These are phyloP conservation scores for Capra hircus DNA, from an alignment of 2,113 vertebrate genomes.

Conservation along the genomic window DNA sequence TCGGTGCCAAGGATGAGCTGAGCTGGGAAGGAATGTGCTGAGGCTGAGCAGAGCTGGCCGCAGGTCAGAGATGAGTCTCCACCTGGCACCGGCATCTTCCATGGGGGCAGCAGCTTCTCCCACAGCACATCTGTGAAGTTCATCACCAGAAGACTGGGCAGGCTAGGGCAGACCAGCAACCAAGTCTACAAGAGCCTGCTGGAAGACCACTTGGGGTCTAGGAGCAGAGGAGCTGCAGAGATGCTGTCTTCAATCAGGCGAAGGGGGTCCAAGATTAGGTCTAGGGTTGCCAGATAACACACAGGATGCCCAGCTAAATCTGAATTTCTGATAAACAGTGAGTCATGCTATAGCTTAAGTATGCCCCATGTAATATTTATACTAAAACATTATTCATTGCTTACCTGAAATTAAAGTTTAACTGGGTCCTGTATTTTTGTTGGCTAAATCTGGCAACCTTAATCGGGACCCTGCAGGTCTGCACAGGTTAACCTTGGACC, in stretches of 20 bases:
- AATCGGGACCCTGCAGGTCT: neutral
- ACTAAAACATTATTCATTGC: neutral
- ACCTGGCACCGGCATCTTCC: constrained; percentile 2
- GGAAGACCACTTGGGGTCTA: neutral
- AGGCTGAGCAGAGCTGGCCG: neutral
- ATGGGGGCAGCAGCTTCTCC: neutral
- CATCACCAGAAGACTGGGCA: neutral
- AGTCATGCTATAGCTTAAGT: neutral
- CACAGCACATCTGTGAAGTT: neutral
- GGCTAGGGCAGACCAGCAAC: neutral
- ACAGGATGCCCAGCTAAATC: neutral
- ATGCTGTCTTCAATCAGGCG: neutral
- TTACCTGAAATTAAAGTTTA: constrained; percentile 16
- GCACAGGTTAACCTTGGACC: neutral
- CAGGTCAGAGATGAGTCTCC: constrained; percentile 15
- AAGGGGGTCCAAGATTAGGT: neutral
- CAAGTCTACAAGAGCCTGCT: neutral
- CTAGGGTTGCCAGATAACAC: neutral
- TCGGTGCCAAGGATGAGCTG: constrained; percentile 39
- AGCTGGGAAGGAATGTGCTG: constrained; percentile 28
- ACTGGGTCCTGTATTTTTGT: neutral
- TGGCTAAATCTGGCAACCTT: neutral
- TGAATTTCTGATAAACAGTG: neutral
- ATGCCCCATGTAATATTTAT: neutral
- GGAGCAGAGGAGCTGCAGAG: neutral